Conservation (phyloP, 2,113 vertebrate species). For the Sinocyclocheilus anshuiensis region DNA sequence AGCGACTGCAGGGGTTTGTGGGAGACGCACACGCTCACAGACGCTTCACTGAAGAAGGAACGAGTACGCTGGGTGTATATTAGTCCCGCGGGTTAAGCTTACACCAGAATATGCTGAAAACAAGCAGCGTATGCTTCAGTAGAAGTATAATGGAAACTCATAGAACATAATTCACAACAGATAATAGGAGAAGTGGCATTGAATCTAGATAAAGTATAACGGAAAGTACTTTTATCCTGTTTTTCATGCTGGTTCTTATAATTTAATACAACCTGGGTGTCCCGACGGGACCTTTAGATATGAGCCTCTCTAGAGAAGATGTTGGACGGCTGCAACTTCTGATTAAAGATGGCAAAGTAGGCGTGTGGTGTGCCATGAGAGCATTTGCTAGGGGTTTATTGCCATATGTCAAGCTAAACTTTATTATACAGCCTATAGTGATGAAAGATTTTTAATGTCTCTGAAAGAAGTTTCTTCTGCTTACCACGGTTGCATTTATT, state of each 20-base stretch:
- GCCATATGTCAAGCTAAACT: neutral
- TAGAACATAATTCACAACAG: neutral
- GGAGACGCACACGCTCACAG: neutral
- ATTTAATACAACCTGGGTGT: neutral
- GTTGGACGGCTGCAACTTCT: neutral
- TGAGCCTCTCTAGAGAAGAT: neutral
- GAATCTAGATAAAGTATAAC: neutral
- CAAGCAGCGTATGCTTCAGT: neutral
- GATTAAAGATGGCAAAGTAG: neutral
- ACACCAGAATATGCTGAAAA: neutral
- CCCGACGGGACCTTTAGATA: neutral
- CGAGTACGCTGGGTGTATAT: conserved; percentile 17
- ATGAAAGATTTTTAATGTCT: too few species aligned
- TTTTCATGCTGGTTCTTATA: neutral
- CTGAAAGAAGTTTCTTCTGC: too few species aligned
- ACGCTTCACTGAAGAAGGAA: neutral
- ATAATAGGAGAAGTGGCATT: neutral
- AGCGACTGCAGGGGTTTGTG: conserved; percentile 42
- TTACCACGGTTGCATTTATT: too few species aligned
- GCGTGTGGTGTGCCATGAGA: neutral
- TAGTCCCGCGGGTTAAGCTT: neutral
- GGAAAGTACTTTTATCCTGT: neutral
- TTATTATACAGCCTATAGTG: too few species aligned
- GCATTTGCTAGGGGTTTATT: neutral
- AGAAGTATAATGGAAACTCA: neutral